A percentile compares a stretch with the other conserved stretches of the same genome.
Evolutionary conservation across 2,797 vertebrate species (phyloP).

Genomic region (Falco novaeseelandiae): DNA sequence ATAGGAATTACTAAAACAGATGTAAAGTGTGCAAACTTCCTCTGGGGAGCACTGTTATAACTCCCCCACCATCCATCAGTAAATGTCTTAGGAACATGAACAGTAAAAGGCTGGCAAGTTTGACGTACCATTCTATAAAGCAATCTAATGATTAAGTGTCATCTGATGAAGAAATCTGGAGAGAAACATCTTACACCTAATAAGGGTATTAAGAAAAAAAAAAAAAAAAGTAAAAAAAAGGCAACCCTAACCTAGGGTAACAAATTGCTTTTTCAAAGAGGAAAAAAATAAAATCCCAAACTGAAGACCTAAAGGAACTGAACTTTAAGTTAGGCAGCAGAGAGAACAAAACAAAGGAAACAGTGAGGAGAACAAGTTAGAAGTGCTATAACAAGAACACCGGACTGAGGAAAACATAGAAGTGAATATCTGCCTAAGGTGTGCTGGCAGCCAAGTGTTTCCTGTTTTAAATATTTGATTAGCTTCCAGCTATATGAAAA

Average conservation of each 20-base stretch:
- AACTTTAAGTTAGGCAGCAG: neutral
- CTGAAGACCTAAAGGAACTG: neutral
- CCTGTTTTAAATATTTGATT: constrained; percentile 22
- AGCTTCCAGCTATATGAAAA: constrained; percentile 29
- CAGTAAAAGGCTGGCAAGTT: neutral
- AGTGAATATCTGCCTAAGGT: constrained; percentile 23
- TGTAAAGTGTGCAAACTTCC: constrained; percentile 27
- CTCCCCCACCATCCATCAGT: constrained; percentile 21
- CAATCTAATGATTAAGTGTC: constrained; percentile 51
- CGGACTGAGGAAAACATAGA: neutral
- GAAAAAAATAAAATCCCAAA: neutral
- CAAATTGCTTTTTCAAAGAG: neutral
- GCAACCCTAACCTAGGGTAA: neutral
- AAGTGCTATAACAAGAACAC: neutral
- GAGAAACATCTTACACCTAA: constrained; percentile 45
- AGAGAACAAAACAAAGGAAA: constrained; percentile 1
- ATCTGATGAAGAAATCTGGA: constrained; percentile 43
- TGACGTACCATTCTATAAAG: neutral
- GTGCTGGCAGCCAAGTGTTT: constrained; percentile 11
- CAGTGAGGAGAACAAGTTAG: neutral
- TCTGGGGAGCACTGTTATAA: constrained; percentile 6
- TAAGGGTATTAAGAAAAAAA: neutral
- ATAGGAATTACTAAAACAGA: constrained; percentile 57
- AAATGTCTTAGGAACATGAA: neutral
- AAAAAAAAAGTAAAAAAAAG: neutral